A percentile compares a stretch with the other conserved stretches of the same genome.
phyloP scores from a whole-genome alignment of 1,140 invertebrate genomes.

The Musca domestica region DNA sequence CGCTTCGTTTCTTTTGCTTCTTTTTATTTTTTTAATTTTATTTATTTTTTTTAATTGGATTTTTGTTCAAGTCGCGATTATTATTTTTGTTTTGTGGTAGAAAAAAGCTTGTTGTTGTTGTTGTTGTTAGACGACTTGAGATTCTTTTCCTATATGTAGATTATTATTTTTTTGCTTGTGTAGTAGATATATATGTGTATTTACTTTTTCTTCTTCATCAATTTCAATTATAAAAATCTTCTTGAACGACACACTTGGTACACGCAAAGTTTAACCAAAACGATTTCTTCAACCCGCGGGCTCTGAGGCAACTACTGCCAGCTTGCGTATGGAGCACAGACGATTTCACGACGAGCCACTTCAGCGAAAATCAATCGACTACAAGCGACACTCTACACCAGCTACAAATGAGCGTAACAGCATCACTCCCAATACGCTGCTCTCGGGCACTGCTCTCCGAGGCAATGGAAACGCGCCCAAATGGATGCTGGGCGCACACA shows the following conservation, averaged over 20 bases:
- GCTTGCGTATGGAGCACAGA: conserved; percentile 28
- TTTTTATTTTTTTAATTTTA: no score
- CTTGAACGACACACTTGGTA: conserved; percentile 28
- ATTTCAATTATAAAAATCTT: conserved; percentile 25
- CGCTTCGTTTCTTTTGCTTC: neutral
- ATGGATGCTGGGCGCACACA: conserved; percentile 14
- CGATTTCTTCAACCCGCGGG: conserved; percentile 55
- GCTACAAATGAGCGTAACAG: conserved; percentile 13
- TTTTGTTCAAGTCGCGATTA: no score
- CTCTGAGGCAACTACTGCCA: conserved; percentile 54
- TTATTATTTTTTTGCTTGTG: no score
- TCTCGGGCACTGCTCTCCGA: neutral
- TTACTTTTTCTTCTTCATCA: conserved; percentile 18
- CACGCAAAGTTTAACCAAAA: conserved; percentile 50
- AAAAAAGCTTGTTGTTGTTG: neutral
- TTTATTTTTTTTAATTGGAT: no score
- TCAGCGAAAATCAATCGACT: conserved; percentile 2
- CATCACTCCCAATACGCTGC: neutral
- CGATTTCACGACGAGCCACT: conserved; percentile 15
- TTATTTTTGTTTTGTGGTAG: no score
- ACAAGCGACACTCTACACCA: conserved; percentile 20
- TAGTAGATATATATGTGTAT: conserved; percentile 7
- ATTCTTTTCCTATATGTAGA: neutral
- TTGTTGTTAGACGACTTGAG: neutral
- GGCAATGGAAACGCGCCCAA: conserved; percentile 2